Percentiles rank a stretch among this genome's conserved stretches.
Evolutionary conservation across 2,113 vertebrate species (phyloP).

Genomic region (Chaenogobius annularis): DNA sequence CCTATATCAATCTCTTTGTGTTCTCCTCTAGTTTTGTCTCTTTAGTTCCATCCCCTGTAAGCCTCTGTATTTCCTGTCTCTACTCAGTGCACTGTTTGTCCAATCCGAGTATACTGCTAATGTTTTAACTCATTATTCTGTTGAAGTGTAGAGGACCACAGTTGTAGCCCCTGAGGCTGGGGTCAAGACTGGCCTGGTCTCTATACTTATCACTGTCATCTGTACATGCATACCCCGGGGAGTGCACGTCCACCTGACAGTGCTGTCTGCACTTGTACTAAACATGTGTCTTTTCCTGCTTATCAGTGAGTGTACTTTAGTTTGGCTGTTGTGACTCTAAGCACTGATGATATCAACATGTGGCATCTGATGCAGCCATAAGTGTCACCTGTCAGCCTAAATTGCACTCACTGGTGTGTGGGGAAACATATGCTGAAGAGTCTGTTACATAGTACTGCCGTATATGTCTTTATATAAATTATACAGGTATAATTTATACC

Average conservation of each 20-base stretch:
- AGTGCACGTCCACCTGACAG: constrained; percentile 63
- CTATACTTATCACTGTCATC: constrained; percentile 53
- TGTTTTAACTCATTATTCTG: constrained; percentile 50
- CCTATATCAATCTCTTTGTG: constrained; percentile 34
- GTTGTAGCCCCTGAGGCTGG: constrained; percentile 36
- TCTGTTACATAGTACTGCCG: constrained; percentile 52
- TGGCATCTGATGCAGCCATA: constrained; percentile 9
- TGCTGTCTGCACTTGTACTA: constrained; percentile 50
- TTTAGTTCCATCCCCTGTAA: constrained; percentile 39
- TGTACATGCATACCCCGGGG: constrained; percentile 52
- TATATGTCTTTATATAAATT: constrained; percentile 71
- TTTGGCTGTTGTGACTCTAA: constrained; percentile 23
- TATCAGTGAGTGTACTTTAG: constrained; percentile 57
- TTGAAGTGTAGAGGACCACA: constrained; percentile 52
- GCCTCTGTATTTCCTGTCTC: constrained; percentile 54
- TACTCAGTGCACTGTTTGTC: constrained; percentile 45
- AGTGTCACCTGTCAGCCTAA: constrained; percentile 32
- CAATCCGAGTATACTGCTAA: constrained; percentile 25
- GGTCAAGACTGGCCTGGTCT: constrained; percentile 58
- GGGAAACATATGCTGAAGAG: constrained; percentile 48
- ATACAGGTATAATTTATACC: constrained; percentile 72
- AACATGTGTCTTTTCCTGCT: constrained; percentile 46
- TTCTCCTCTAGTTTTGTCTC: constrained; percentile 28
- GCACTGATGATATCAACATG: constrained; percentile 38
- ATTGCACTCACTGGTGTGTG: constrained; percentile 51